These are phyloP conservation scores for Polypedilum vanderplanki DNA, from an alignment of 1,140 invertebrate species.

Conservation along the genomic window DNA sequence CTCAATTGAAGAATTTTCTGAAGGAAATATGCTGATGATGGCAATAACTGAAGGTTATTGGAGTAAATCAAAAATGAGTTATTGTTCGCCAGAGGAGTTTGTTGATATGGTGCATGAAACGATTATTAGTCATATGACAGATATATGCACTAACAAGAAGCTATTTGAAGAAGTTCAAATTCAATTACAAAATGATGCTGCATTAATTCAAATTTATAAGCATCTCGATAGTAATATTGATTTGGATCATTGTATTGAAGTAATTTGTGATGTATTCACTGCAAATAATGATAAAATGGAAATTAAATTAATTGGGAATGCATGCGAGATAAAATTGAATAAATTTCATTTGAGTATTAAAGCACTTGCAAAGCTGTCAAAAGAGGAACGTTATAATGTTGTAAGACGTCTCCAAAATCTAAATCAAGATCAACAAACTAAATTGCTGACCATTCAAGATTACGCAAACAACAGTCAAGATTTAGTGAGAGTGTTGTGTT, in stretches of 20 bases:
- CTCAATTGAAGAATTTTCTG: conserved; percentile 1
- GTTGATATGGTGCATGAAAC: background rate
- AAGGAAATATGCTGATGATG: background rate
- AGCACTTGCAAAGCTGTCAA: background rate
- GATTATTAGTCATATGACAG: background rate
- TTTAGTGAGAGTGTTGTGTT: background rate
- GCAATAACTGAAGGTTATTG: background rate
- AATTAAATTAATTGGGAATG: background rate
- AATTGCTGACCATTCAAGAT: conserved; percentile 8
- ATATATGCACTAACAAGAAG: background rate
- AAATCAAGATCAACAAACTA: background rate
- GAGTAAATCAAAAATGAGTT: conserved; percentile 9
- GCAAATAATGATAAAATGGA: background rate
- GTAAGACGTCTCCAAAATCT: background rate
- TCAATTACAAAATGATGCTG: background rate
- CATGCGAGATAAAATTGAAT: background rate
- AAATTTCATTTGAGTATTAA: background rate
- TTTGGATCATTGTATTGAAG: background rate
- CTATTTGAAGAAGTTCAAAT: background rate
- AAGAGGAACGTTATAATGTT: background rate
- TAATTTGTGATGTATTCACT: background rate
- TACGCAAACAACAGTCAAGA: background rate
- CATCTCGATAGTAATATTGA: background rate
- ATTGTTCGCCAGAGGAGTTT: conserved; percentile 8
- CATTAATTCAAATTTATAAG: conserved; percentile 5